Base-by-base conservation (phyloP, 2,888 invertebrate species). In the Stenichneumon culpator region DNA sequence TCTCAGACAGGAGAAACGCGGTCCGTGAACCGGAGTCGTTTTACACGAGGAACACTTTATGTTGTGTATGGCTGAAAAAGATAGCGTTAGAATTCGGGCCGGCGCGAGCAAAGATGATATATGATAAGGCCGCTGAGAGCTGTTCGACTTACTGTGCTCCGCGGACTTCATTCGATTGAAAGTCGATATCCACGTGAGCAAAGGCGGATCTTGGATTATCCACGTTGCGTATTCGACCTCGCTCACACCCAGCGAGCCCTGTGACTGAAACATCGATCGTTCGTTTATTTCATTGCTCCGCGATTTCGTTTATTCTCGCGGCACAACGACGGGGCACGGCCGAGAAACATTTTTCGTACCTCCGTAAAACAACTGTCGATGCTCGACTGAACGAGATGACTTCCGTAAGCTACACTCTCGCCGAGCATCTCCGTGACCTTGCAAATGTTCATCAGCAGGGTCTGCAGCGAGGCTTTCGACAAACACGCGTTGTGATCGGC, bases 401-500 rank as follows among this genome's bases (percentile, higher is more conserved):
- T 95, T 39, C 96, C 96, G 94, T 96, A 96, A 44, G 95, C 95
- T 25, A 95, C 94, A 86, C 95, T 95, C 92, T 96, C 96, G 63
- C 96, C 96, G 57, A 97, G 93, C 92, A 96, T 96, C 87, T 95
- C 95, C 90, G 95, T 93, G 93, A 96, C 89, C 94, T 96, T 94
- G 11, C 96, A 95, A 36, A 97, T 94, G 92, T 96, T 96, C 22
- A 95, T 94, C 84, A 97, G 93, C 75, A 97, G 93, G 0, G 95
- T 94, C 3, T 96, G 95, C 72, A 97, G 94, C 47, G 96, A 94
- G 73, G 95, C 95, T 72, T 96, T 95, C 0, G 96, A 96, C 67
- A 97, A 95, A 88, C 97, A 97, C 52, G 97, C 96, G 91, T 97
- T 97, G 90, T 97, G 97, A 92, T 97, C 97, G 1, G 97, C 96